Conservation (phyloP, 2,888 invertebrate species). For the Trissoscelio sp. region DNA sequence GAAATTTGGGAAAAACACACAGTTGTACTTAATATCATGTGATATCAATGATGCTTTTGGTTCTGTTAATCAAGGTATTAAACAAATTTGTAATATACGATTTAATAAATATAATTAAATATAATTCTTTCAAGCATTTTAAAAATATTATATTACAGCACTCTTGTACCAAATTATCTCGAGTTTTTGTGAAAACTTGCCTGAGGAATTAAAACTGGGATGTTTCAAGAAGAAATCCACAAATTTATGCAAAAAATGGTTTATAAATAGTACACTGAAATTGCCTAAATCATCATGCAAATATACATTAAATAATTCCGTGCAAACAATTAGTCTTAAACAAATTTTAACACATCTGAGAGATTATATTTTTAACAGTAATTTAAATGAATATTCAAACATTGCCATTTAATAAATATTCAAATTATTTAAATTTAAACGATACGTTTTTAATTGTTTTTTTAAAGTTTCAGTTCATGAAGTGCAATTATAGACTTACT, state of each 20-base stretch:
- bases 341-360: too few relatives aligned
- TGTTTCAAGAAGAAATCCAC: constrained; percentile 12
- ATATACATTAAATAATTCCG: too few relatives aligned
- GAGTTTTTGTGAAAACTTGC: constrained; percentile 15
- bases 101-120: too few relatives aligned
- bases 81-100: too few relatives aligned
- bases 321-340: too few relatives aligned
- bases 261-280: constrained; percentile 4
- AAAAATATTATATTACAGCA: constrained; percentile 12
- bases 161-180: constrained; percentile 15
- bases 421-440: too few relatives aligned
- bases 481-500: constrained; percentile 9
- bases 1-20: constrained; percentile 13
- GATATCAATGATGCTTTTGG: constrained; percentile 57
- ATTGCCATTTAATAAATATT: too few relatives aligned
- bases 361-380: too few relatives aligned
- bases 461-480: constrained; percentile 28
- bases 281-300: constrained; percentile 8
- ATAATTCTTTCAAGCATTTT: too few relatives aligned
- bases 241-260: constrained; percentile 35
- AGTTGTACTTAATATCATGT: constrained; percentile 40
- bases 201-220: constrained; percentile 5
- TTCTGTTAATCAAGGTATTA: constrained; percentile 33
- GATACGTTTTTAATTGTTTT: neutral
- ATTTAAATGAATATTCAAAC: too few relatives aligned